Evolutionary conservation across 1,140 invertebrate genomes (phyloP), one percentile per base, ranked within the genome.

Genomic region (Lordiphosa stackelbergi): DNA sequence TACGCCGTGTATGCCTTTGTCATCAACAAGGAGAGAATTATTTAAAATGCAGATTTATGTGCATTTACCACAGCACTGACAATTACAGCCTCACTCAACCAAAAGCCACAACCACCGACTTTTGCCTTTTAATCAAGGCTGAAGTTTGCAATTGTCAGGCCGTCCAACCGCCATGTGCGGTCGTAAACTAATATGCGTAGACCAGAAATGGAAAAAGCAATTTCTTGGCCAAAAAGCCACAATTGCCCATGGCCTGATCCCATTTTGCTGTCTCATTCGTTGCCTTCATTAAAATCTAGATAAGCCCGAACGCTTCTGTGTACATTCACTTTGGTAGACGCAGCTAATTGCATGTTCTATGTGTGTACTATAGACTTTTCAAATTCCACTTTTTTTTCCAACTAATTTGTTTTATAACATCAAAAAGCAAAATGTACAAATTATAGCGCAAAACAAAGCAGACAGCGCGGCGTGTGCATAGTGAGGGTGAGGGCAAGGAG

Each of bases 31-130:
- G 47, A 53, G 65, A 65, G 71, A 83, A 75, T 68, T 81, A 75
- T 59, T 81, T 81, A 69, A 83, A 81, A 83, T 81, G 77, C 75
- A 81, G 77, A 81, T 83, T 81, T 83, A 81, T 79, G 75, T 81
- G 75, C 75, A 79, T 79, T 69, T 46, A 60, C 60, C 74, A 40
- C 74, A 49, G 42, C 53, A 77, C 48, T 73, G 69, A 66, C 74
- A 79, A 69, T 54, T 60, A 48, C 48, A 48, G 60, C 11, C 40
- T 11, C 51, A 16, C 3, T 13, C 13, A 16, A 38, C 22, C 36
- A 8, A 38, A 24, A 46, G 38, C 54, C 51, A 37, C 45, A 46
- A 43, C 28, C 63, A 49, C 37, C 47, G 66, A 56, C 63, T 61
- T 45, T 63, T 68, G 73, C 66, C 73, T 77, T 77, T 77, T 68